Percentiles rank a stretch among this genome's conserved stretches.
Conservation (phyloP, 2,888 invertebrate genomes). For the Leptura quadrifasciata region DNA sequence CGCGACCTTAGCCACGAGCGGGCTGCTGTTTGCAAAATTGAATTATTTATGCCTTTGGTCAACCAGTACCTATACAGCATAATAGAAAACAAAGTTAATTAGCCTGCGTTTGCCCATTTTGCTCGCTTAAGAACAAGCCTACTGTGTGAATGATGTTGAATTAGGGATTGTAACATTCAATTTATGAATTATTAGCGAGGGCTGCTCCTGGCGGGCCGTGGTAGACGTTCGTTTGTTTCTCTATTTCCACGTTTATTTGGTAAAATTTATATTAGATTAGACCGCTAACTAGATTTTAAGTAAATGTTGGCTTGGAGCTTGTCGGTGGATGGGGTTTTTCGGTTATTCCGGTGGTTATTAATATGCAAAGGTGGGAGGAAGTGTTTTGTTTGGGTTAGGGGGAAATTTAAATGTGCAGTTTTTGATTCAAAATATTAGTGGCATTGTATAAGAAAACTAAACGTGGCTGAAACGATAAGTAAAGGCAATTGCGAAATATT, state of each 20-base stretch:
- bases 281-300: conserved; percentile 67
- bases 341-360: conserved; percentile 50
- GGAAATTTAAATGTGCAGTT: conserved; percentile 17
- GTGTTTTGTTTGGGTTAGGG: conserved; percentile 43
- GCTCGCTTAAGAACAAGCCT: conserved; percentile 71
- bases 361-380: conserved; percentile 36
- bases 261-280: conserved; percentile 72
- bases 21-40: conserved; percentile 68
- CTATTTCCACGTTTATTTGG: conserved; percentile 65
- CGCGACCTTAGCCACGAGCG: conserved; percentile 49
- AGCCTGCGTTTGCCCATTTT: conserved; percentile 65
- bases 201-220: conserved; percentile 59
- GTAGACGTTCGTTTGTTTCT: conserved; percentile 59
- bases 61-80: conserved; percentile 72
- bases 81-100: conserved; percentile 75
- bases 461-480: no score
- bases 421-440: conserved; percentile 10
- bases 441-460: neutral
- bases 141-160: conserved; percentile 72
- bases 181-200: conserved; percentile 73
- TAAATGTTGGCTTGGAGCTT: conserved; percentile 58
- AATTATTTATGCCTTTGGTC: conserved; percentile 72
- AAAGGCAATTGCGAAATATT: no score
- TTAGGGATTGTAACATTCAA: conserved; percentile 74
- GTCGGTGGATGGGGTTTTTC: conserved; percentile 51